These are phyloP conservation scores for Propithecus perrieri DNA, from an alignment of 2,797 vertebrate genomes.

Conservation along the genomic window DNA sequence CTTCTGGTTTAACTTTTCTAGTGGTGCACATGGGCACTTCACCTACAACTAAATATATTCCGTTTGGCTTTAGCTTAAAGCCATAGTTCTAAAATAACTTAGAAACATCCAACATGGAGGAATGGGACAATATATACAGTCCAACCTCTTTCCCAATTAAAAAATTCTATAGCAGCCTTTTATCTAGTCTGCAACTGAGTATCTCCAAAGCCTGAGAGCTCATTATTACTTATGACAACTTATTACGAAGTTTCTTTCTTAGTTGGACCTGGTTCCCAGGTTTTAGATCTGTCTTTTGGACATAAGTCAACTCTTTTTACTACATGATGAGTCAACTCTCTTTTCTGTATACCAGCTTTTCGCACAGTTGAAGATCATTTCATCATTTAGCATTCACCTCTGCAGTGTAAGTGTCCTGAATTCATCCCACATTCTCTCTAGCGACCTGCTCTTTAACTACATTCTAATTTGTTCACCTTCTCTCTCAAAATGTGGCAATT, in stretches of 20 bases:
- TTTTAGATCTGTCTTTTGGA: neutral
- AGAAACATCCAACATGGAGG: neutral
- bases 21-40: neutral
- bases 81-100: neutral
- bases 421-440: neutral
- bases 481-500: neutral
- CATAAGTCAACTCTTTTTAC: neutral
- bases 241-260: constrained; percentile 12
- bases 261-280: neutral
- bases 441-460: neutral
- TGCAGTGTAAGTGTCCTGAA: neutral
- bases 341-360: neutral
- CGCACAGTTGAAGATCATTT: neutral
- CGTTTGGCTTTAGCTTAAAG: neutral
- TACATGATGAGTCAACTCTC: neutral
- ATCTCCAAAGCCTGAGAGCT: neutral
- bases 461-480: neutral
- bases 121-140: neutral
- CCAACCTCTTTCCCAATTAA: neutral
- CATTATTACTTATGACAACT: neutral
- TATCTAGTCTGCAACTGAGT: neutral
- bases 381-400: neutral
- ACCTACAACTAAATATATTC: neutral
- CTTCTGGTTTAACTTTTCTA: neutral
- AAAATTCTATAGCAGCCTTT: neutral